Percentiles rank a stretch among this genome's conserved stretches.
These are phyloP conservation scores for Cyprinodon variegatus DNA, from an alignment of 2,113 vertebrate species.

Conservation along the genomic window DNA sequence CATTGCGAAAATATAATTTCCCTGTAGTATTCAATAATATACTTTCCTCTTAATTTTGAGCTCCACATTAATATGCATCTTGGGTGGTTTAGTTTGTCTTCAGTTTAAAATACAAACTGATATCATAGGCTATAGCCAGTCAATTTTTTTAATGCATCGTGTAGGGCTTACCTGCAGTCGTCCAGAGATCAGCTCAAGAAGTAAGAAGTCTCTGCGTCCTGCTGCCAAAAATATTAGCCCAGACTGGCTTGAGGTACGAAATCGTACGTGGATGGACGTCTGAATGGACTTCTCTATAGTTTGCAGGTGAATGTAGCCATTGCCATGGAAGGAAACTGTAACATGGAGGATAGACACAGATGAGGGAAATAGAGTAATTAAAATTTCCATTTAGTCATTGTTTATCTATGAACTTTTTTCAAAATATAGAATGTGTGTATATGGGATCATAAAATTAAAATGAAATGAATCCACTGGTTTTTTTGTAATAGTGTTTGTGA, in stretches of 20 bases:
- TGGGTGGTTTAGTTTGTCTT: conserved; percentile 3
- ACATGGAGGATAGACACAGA: conserved; percentile 16
- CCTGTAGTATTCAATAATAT: background rate
- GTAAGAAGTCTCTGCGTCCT: conserved; percentile 81
- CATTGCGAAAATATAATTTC: conserved; percentile 45
- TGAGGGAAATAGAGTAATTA: background rate
- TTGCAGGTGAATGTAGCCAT: conserved; percentile 84
- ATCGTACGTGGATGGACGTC: conserved; percentile 82
- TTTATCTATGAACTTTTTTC: background rate
- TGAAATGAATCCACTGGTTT: too few species aligned
- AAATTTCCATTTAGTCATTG: background rate
- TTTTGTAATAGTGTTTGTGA: background rate
- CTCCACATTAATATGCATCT: background rate
- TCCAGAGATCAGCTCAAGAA: conserved; percentile 84
- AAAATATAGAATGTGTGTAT: background rate
- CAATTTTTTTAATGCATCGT: background rate
- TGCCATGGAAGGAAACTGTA: conserved; percentile 88
- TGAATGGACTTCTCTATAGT: conserved; percentile 73
- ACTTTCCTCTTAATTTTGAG: conserved; percentile 4
- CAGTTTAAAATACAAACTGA: background rate
- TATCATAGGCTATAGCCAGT: background rate
- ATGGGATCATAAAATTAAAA: background rate
- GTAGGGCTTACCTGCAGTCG: conserved; percentile 74
- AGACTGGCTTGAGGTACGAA: conserved; percentile 82
- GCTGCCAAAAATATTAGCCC: conserved; percentile 88